Base-by-base conservation (phyloP, 1,140 invertebrate genomes). In the Andricus grossulariae region DNA sequence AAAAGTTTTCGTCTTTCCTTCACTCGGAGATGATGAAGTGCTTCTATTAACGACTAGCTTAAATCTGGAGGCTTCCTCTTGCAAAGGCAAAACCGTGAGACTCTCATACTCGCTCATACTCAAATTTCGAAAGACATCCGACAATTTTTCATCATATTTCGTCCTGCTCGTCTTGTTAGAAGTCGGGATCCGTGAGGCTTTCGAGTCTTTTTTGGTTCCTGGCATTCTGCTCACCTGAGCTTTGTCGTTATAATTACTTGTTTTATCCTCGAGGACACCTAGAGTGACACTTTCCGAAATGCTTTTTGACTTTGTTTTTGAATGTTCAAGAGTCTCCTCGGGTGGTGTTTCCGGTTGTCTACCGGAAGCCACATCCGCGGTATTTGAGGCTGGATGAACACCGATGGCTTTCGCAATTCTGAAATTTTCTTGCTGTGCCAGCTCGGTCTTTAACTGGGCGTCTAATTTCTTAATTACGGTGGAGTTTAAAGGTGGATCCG, bases 41-140 rank as follows among this genome's bases (percentile, higher is more conserved):
- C 84, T 87, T 73, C 80, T 84, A 66, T 88, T 86, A 54, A 87
- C 78, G 60, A 84, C 78, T 75, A 88, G 75, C 21, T 85, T 87
- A 66, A 84, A 74, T 55, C 80, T 82, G 12, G 82, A 81, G 19
- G 82, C 79, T 71, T 84, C 86, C 50, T 83, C 82, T 74, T 80
- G 84, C 16, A 90, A 72, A 25, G 90, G 87, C 73, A 88, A 73
- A 25, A 89, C 90, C n/a, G 87, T 88, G 32, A 90, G 80, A 76
- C 85, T 81, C 52, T 88, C 84, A 19, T 85, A 80, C 15, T 83
- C 74, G n/a, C 80, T 82, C 39, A 57, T 18, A 74, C 72, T 83
- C n/a, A 39, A 73, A 81, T 80, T 84, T 25, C 70, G 76, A 73
- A 74, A 81, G 71, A n/a, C 57, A 21, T 66, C 60, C 25, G 60